These are phyloP conservation scores for Ormyrus thymus DNA, from an alignment of 2,888 invertebrate genomes.

Conservation along the genomic window DNA sequence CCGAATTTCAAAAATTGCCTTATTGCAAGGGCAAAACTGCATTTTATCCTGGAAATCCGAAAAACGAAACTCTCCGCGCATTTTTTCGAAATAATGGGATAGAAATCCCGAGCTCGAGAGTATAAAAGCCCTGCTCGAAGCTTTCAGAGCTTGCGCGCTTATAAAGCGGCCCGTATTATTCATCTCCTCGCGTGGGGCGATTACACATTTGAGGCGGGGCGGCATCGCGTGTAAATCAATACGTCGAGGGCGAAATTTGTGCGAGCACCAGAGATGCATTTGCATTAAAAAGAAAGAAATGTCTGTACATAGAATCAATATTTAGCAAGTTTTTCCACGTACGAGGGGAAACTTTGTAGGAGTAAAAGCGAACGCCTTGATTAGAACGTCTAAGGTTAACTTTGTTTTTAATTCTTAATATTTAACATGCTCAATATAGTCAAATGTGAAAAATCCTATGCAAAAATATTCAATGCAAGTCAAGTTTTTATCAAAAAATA, in stretches of 20 bases:
- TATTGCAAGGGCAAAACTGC: not conserved
- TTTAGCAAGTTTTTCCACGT: slow-evolving; percentile 1
- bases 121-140: slow-evolving; percentile 8
- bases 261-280: not conserved
- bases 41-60: not conserved
- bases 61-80: not conserved
- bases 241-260: slow-evolving; percentile 11
- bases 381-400: not conserved
- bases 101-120: slow-evolving; percentile 3
- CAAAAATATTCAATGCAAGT: slow-evolving; percentile 21
- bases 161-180: slow-evolving; percentile 24
- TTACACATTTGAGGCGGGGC: slow-evolving; percentile 8
- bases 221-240: slow-evolving; percentile 21
- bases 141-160: slow-evolving; percentile 16
- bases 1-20: not conserved
- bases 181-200: slow-evolving; percentile 5
- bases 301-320: slow-evolving; percentile 28
- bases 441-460: slow-evolving; percentile 16
- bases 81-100: not conserved
- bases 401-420: slow-evolving; percentile 17
- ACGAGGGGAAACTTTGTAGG: not conserved
- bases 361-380: not conserved
- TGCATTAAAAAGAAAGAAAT: not conserved
- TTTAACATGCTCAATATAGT: slow-evolving; percentile 16
- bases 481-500: slow-evolving; percentile 7